phyloP scores from a whole-genome alignment of 2,888 invertebrate genomes.

The Geotrupes spiniger region DNA sequence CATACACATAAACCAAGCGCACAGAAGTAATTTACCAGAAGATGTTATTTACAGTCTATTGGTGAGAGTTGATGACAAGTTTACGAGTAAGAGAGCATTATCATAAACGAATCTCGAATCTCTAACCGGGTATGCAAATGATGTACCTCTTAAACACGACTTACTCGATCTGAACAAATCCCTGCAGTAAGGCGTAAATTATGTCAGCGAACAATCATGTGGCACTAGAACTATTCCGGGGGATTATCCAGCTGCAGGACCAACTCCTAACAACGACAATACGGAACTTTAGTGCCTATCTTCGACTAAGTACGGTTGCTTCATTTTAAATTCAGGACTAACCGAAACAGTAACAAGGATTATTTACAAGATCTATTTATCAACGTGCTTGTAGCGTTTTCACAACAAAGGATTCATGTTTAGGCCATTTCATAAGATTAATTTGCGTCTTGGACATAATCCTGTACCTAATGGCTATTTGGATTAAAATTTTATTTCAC shows the following conservation, averaged over 20 bases:
- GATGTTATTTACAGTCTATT: constrained; percentile 29
- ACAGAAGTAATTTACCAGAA: constrained; percentile 4
- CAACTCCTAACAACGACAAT: constrained; percentile 42
- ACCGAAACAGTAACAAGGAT: constrained; percentile 18
- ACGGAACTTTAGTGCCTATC: constrained; percentile 47
- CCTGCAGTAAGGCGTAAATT: constrained; percentile 49
- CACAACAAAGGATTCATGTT: constrained; percentile 3
- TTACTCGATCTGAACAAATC: constrained; percentile 38
- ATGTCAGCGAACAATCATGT: constrained; percentile 50
- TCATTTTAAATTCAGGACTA: constrained; percentile 34
- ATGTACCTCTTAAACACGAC: constrained; percentile 30
- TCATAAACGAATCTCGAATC: constrained; percentile 33
- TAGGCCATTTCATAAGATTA: constrained; percentile 2
- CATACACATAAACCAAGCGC: too few species aligned
- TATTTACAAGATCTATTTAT: constrained; percentile 20
- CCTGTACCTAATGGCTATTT: too few species aligned
- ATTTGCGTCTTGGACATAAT: neutral
- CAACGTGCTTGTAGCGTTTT: constrained; percentile 8
- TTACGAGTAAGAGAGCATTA: constrained; percentile 30
- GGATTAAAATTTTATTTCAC: too few species aligned
- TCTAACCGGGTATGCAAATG: constrained; percentile 30
- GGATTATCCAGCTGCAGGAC: constrained; percentile 45
- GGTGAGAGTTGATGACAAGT: constrained; percentile 30
- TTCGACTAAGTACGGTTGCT: constrained; percentile 41
- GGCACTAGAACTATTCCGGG: constrained; percentile 46